phyloP scores from a whole-genome alignment of 2,797 vertebrate species.

The Poeciliopsis infans region DNA sequence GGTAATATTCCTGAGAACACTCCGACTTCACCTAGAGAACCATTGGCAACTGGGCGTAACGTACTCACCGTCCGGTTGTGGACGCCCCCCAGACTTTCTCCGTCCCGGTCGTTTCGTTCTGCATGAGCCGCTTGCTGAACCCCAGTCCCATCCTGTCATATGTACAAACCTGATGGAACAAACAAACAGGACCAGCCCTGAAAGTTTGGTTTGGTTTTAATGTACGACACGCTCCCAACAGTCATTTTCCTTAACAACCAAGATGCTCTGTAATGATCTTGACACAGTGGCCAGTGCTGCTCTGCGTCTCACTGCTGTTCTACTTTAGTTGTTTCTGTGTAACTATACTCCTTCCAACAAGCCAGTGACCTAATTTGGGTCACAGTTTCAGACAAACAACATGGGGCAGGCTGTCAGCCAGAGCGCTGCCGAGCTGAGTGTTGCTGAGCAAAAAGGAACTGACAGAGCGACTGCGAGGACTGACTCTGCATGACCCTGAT shows the following conservation, averaged over 20 bases:
- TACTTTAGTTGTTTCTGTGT: slow-evolving; percentile 34
- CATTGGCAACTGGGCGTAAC: neutral
- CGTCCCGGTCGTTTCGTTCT: slow-evolving; percentile 80
- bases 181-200: slow-evolving; percentile 35
- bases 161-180: slow-evolving; percentile 76
- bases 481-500: slow-evolving; percentile 44
- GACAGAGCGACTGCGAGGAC: slow-evolving; percentile 49
- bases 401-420: slow-evolving; percentile 69
- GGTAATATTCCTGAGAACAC: slow-evolving; percentile 1
- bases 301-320: slow-evolving; percentile 19
- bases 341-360: slow-evolving; percentile 36
- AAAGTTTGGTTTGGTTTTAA: slow-evolving; percentile 3
- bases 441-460: slow-evolving; percentile 56
- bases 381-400: slow-evolving; percentile 68
- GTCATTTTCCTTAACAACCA: neutral
- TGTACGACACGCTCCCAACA: neutral
- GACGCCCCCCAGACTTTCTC: slow-evolving; percentile 83
- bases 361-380: slow-evolving; percentile 65
- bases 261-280: neutral
- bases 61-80: slow-evolving; percentile 79
- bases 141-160: slow-evolving; percentile 85
- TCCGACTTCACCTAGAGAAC: neutral
- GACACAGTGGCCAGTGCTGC: neutral
- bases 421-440: slow-evolving; percentile 45
- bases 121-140: slow-evolving; percentile 80